Evolutionary conservation across 2,797 vertebrate species (phyloP), one percentile per base, ranked within the genome.

Genomic region (Halcyon chelicuti): DNA sequence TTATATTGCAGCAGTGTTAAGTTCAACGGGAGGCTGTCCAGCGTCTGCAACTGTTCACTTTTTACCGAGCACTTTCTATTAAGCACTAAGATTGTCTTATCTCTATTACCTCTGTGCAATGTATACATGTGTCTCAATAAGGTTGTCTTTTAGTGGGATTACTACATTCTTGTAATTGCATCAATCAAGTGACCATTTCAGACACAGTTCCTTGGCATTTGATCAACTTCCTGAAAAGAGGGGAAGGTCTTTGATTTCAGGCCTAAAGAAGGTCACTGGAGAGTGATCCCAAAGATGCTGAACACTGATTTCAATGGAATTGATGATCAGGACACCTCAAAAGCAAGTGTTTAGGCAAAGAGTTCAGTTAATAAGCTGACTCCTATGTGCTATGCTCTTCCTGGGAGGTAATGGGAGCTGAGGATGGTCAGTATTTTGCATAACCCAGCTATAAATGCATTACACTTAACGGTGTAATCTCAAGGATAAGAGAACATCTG

Each of bases 401-500:
- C 58, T 55, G 65, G 57, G 65, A 44, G 68, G 54, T 81, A 77
- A 76, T 22, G 55, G 0, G 7, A 87, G 58, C 37, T 65, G 87
- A 72, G 72, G 75, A 49, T 73, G 54, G 66, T 79, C 87, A 28
- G 51, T 66, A 76, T 88, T 94, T 90, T 80, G 73, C 67, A 88
- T 54, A 90, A 68, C 40, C 49, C 40, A 63, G 47, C 77, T 77
- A 58, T 62, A 88, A 93, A 91, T 73, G 42, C 65, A 39, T 75
- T 82, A 74, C 72, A 82, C 16, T 92, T 73, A 90, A 88, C 54
- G 74, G 84, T 67, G 46, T 79, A 63, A 67, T 67, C 85, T 94
- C 75, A 72, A 81, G 89, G 72, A 85, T 92, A 78, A 93, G 60
- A 66, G 65, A 91, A 92, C 93, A 94, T 93, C 94, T 95, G 93